Evolutionary conservation across 2,888 invertebrate species (phyloP).

Genomic region (Papilio demoleus): DNA sequence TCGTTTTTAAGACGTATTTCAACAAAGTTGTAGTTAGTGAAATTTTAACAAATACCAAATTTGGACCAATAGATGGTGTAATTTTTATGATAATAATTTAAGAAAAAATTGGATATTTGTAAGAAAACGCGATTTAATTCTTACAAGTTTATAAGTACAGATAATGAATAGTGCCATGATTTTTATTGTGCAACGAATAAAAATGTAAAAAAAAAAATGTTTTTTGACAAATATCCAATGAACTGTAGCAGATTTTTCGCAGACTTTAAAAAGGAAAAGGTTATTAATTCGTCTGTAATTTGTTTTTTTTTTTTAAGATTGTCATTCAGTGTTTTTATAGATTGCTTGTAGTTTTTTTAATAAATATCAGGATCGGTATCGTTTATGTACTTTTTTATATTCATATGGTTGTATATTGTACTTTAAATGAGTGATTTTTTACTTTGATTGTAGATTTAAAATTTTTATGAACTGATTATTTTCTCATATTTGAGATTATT

Average conservation of each 20-base stretch:
- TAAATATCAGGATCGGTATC: background rate
- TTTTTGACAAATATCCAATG: background rate
- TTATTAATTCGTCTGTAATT: no score
- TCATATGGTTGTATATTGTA: background rate
- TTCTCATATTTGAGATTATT: no score
- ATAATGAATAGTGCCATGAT: constrained; percentile 9
- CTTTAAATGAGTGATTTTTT: background rate
- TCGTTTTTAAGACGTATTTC: constrained; percentile 25
- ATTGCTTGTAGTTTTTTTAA: no score
- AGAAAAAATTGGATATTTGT: background rate
- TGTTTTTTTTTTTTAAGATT: no score
- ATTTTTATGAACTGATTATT: background rate
- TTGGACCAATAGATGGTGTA: constrained; percentile 57
- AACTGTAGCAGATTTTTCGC: no score
- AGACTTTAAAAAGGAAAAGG: no score
- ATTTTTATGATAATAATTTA: no score
- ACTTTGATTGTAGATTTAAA: background rate
- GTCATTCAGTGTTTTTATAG: no score
- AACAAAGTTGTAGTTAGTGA: background rate
- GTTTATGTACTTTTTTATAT: background rate
- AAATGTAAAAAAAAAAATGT: background rate
- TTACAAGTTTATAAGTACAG: background rate
- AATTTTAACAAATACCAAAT: constrained; percentile 63
- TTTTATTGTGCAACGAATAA: background rate
- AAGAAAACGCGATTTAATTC: background rate